phyloP scores from a whole-genome alignment of 1,140 invertebrate genomes.

The Drosophila teissieri region DNA sequence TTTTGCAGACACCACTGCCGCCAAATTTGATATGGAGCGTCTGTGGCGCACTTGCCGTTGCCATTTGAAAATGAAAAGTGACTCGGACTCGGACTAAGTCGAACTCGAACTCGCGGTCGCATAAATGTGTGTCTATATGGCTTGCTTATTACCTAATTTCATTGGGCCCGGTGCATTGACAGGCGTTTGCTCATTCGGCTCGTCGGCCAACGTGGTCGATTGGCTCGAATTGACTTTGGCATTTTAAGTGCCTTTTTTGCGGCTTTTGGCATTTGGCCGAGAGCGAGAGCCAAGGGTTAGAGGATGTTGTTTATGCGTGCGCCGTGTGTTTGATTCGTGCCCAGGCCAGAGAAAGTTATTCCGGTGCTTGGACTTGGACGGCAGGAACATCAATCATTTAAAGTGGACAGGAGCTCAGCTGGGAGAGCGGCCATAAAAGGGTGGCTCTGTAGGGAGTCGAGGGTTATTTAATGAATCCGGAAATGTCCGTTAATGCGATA shows the following conservation, averaged over 20 bases:
- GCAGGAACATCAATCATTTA: conserved; percentile 30
- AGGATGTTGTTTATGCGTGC: conserved; percentile 46
- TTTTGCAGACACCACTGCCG: conserved; percentile 21
- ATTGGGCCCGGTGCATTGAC: conserved; percentile 56
- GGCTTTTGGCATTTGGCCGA: conserved; percentile 60
- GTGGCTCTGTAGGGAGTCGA: conserved; percentile 6
- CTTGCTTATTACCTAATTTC: conserved; percentile 81
- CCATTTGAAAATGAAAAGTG: conserved; percentile 82
- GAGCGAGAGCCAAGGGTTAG: conserved; percentile 52
- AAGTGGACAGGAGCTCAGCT: conserved; percentile 14
- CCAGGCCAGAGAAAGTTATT: conserved; percentile 32
- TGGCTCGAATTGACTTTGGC: conserved; percentile 62
- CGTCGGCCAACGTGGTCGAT: conserved; percentile 22
- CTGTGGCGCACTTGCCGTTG: conserved; percentile 74
- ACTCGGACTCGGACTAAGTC: conserved; percentile 44
- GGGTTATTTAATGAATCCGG: neutral
- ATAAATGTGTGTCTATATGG: conserved; percentile 61
- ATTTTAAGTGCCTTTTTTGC: conserved; percentile 65
- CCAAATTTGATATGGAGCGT: conserved; percentile 32
- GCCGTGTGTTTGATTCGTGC: conserved; percentile 27
- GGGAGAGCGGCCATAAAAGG: conserved; percentile 6
- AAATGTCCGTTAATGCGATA: neutral
- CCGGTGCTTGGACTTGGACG: conserved; percentile 10
- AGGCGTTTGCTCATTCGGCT: conserved; percentile 37
- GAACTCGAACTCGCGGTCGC: conserved; percentile 16